Conservation (phyloP, 2,888 invertebrate genomes). For the Calameuta pallipes region DNA sequence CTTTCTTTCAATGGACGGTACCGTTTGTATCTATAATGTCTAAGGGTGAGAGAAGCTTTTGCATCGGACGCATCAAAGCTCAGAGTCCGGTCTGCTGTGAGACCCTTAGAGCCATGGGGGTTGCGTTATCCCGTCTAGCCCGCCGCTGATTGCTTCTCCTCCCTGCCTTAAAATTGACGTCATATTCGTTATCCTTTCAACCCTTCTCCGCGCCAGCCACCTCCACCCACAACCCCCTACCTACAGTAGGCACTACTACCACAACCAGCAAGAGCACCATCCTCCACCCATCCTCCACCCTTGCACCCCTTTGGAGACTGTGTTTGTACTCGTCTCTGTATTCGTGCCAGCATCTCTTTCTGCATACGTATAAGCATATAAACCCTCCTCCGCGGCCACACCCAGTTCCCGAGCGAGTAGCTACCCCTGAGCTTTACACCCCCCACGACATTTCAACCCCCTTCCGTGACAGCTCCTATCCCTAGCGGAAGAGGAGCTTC, state of each 20-base stretch:
- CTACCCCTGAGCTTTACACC: not conserved
- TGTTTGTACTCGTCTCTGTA: slow-evolving; percentile 1
- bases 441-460: slow-evolving; percentile 4
- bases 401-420: slow-evolving; percentile 18
- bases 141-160: slow-evolving; percentile 60
- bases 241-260: not conserved
- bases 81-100: slow-evolving; percentile 44
- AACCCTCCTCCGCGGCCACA: slow-evolving; percentile 49
- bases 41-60: slow-evolving; percentile 4
- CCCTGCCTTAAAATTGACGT: slow-evolving; percentile 63
- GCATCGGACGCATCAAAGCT: slow-evolving; percentile 43
- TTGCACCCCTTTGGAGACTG: not conserved
- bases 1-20: not conserved
- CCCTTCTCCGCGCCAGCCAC: slow-evolving; percentile 49
- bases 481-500: not conserved
- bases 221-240: slow-evolving; percentile 34
- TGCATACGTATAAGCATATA: slow-evolving; percentile 56
- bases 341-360: slow-evolving; percentile 33
- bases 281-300: not conserved
- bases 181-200: slow-evolving; percentile 65
- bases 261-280: not conserved
- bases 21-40: not conserved
- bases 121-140: slow-evolving; percentile 11
- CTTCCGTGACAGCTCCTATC: not conserved
- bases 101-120: slow-evolving; percentile 23